Base-by-base conservation (phyloP, 2,888 invertebrate genomes). In the Onchidella celtica region DNA sequence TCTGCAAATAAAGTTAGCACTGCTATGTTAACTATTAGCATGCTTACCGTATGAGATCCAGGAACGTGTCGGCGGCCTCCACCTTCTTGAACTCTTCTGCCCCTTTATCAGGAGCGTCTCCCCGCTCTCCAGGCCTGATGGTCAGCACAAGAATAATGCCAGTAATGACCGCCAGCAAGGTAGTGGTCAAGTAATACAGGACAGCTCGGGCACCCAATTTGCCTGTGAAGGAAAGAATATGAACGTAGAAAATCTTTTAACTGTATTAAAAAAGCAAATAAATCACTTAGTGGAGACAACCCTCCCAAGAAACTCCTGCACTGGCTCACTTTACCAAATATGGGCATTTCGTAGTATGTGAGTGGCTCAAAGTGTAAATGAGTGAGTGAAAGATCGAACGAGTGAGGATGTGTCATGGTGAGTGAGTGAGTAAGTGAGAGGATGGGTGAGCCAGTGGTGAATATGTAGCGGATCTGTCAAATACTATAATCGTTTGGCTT, bases 131-230 rank as follows among this genome's bases (percentile, higher is more conserved):
- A 0, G 99, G 99, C 89, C 96, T 95, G 90, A 99, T 97, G 40
- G 96, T 95, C 80, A 96, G 95, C 83, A 98, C 98, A 86, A 99
- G 95, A 83, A 97, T 95, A 89, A 99, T 98, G 82, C 96, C 96
- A 24, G 98, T 94, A 88, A 98, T 95, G 85, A 98, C 98, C 9
- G 98, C 98, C 90, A 96, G 96, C 47, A 98, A 93, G 6, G 98
- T 99, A 29, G 98, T 98, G 77, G 96, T 95, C 94, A 97, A 96
- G 94, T 98, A 99, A 94, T 98, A 99, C 40, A 95, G 94, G 86
- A 98, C 96, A 27, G 98, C 97, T 73, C 97, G 95, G 63, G 95
- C 94, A 36, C 96, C 97, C 89, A 97, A 97, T 94, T 95, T 96
- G 90, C 97, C 97, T 89, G 97, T 38, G 17, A 63, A 61, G 14